Base-by-base conservation (phyloP, 2,888 invertebrate species). In the Smittia aterrima region DNA sequence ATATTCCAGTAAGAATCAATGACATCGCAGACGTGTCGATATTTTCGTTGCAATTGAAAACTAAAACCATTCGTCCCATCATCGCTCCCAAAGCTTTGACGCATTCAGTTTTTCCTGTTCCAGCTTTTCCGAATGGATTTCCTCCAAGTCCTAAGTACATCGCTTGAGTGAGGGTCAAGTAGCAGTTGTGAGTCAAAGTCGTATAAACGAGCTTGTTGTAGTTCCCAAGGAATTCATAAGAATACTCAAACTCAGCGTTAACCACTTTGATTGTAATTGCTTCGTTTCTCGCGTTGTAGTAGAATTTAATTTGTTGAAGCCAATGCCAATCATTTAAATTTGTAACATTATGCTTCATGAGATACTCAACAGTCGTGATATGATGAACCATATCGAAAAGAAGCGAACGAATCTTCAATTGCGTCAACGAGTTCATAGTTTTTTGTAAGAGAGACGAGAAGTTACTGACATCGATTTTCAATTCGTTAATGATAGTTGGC, bases 11-110 rank as follows among this genome's bases (percentile, higher is more conserved):
- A 75, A 99, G 88, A 78, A 99, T 93, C 32, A 98, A 87, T 4
- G 93, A 93, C 93, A 99, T 96, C 68, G 98, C 96, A 78, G 91
- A 90, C 0, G 93, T 90, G 83, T 99, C 98, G 83, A 98, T 94
- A 66, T 95, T 95, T 92, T 99, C 98, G 84, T 98, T 98, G 82
- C 99, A 99, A 83, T 97, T 97, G 82, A 97, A 97, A 6, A 97
- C 94, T 66, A 97, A 84, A n/a, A 96, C 95, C 79, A 97, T 90
- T 73, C 98, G 87, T 0, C 98, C 98, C 77, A 98, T 86, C 77
- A 97, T 86, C 2, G 90, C 88, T 0, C 95, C 96, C 4, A 99
- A 85, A 0, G 97, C 96, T 85, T 99, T 99, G 0, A 99, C 96
- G 22, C 97, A 96, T 83, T 99, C 98, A 0, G 98, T 99, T 85